These are phyloP conservation scores for Theretra japonica DNA, from an alignment of 2,888 invertebrate genomes.

Conservation along the genomic window DNA sequence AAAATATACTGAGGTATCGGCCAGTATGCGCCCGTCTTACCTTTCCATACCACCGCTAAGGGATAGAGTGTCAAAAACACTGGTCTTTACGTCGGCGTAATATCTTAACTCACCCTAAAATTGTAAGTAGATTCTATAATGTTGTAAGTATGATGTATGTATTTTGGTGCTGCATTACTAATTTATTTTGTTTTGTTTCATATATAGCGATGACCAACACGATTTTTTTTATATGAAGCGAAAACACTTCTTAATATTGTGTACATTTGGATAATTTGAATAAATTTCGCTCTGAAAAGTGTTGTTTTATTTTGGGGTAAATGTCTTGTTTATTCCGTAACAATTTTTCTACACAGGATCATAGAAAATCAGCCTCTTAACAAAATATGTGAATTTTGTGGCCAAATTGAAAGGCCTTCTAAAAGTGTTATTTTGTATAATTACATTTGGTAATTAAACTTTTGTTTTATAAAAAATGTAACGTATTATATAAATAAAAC, in stretches of 20 bases:
- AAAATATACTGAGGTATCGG: neutral
- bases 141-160: conserved; percentile 74
- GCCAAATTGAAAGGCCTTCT: too few relatives aligned
- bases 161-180: conserved; percentile 84
- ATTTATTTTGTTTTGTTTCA: conserved; percentile 78
- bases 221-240: conserved; percentile 73
- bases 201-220: conserved; percentile 63
- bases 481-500: too few relatives aligned
- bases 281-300: conserved; percentile 74
- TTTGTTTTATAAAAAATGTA: too few relatives aligned
- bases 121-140: conserved; percentile 55
- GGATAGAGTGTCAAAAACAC: neutral
- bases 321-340: neutral
- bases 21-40: neutral
- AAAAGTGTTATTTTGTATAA: too few relatives aligned
- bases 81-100: neutral
- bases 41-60: conserved; percentile 13
- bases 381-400: too few relatives aligned
- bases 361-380: too few relatives aligned
- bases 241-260: conserved; percentile 72
- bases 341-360: too few relatives aligned
- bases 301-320: conserved; percentile 56
- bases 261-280: conserved; percentile 79
- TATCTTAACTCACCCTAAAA: conserved; percentile 46
- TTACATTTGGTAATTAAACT: too few relatives aligned